These are phyloP conservation scores for Chymomyza amoena DNA, from an alignment of 2,888 invertebrate species.

Conservation along the genomic window DNA sequence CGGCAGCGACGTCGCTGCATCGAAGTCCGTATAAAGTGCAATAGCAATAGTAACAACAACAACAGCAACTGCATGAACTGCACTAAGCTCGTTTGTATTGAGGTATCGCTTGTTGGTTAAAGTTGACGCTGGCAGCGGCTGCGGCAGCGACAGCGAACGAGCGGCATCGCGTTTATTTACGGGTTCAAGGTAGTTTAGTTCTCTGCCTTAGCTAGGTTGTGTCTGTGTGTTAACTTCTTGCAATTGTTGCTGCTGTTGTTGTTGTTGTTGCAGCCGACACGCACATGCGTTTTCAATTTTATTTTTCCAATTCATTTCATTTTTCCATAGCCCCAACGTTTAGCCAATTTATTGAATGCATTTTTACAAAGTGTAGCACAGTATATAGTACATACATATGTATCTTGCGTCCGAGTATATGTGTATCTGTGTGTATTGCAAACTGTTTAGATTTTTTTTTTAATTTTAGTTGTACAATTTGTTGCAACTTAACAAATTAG, in stretches of 20 bases:
- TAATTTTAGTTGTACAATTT: background rate
- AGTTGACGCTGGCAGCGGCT: background rate
- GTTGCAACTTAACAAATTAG: background rate
- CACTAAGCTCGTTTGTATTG: conserved; percentile 29
- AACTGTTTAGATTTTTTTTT: background rate
- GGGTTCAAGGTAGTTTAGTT: conserved; percentile 68
- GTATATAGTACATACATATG: background rate
- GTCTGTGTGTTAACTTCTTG: conserved; percentile 22
- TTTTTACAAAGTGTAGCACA: background rate
- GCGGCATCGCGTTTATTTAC: conserved; percentile 43
- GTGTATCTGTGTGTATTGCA: background rate
- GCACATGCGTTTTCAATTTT: conserved; percentile 35
- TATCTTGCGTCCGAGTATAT: background rate
- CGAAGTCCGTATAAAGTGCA: conserved; percentile 7
- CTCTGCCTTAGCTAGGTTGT: conserved; percentile 20
- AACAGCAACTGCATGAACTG: conserved; percentile 40
- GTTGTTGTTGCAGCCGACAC: conserved; percentile 27
- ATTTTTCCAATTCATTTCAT: conserved; percentile 39
- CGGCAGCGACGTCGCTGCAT: conserved; percentile 2
- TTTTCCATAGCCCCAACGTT: background rate
- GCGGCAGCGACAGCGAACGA: background rate
- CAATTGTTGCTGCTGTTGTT: conserved; percentile 24
- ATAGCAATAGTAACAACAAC: conserved; percentile 12
- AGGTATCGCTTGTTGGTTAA: background rate
- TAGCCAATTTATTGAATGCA: background rate